These are phyloP conservation scores for Masnerella sp. DNA, from an alignment of 2,888 invertebrate species.

Conservation along the genomic window DNA sequence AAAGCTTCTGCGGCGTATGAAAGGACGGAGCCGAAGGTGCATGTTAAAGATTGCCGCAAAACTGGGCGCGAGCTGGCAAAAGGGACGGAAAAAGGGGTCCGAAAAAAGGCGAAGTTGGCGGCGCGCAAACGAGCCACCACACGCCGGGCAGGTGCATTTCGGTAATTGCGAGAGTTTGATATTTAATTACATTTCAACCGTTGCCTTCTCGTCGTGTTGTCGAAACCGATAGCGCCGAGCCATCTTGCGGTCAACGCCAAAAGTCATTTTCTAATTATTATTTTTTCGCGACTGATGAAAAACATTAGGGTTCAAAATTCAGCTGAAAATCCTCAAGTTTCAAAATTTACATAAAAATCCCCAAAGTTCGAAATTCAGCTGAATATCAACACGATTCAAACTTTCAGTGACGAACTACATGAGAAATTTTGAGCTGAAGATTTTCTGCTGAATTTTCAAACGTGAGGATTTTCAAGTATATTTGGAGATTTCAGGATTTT, in stretches of 20 bases:
- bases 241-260: constrained; percentile 67
- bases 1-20: too few species aligned
- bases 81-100: not conserved
- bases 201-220: constrained; percentile 27
- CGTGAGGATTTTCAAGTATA: too few species aligned
- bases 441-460: too few species aligned
- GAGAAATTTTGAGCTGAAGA: too few species aligned
- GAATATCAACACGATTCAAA: too few species aligned
- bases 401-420: too few species aligned
- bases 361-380: too few species aligned
- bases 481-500: too few species aligned
- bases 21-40: not conserved
- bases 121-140: constrained; percentile 30
- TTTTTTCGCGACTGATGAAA: too few species aligned
- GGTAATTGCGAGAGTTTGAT: constrained; percentile 75
- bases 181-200: constrained; percentile 73
- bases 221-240: constrained; percentile 60
- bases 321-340: too few species aligned
- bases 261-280: constrained; percentile 74
- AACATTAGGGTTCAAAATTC: too few species aligned
- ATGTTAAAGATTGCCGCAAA: constrained; percentile 11
- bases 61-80: not conserved
- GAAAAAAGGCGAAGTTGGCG: constrained; percentile 20
- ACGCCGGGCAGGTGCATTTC: constrained; percentile 64
- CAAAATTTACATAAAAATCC: too few species aligned